phyloP scores from a whole-genome alignment of 1,140 invertebrate genomes.

The Drosophila ironensis region DNA sequence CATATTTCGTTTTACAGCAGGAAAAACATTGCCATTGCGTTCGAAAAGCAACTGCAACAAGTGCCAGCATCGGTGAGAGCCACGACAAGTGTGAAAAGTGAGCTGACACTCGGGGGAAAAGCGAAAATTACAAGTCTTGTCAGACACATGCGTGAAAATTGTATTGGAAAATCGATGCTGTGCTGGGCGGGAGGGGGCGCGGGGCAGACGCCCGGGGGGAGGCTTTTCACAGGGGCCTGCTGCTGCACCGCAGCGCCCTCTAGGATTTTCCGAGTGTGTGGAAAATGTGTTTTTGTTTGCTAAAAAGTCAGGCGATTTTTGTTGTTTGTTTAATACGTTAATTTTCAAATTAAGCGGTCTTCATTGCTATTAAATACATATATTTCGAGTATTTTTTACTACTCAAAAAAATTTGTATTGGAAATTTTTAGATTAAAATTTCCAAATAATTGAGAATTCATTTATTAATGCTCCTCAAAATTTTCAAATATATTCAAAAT shows the following conservation, averaged over 20 bases:
- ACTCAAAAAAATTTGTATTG: no score
- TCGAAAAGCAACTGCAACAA: constrained; percentile 9
- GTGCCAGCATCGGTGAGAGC: neutral
- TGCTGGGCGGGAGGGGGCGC: constrained; percentile 37
- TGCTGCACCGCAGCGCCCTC: constrained; percentile 56
- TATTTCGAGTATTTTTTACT: no score
- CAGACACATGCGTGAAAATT: constrained; percentile 55
- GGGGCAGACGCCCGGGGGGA: no score
- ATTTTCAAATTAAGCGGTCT: no score
- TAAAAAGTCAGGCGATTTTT: constrained; percentile 20
- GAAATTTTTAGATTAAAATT: no score
- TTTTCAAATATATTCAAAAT: no score
- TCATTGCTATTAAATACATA: no score
- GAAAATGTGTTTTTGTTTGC: constrained; percentile 73
- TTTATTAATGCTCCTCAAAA: no score
- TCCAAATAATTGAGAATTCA: no score
- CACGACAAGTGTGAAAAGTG: neutral
- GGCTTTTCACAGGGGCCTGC: constrained; percentile 64
- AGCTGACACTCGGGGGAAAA: neutral
- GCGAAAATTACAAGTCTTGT: no score
- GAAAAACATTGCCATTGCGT: constrained; percentile 14
- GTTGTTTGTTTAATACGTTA: neutral
- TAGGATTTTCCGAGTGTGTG: constrained; percentile 37
- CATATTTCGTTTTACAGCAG: constrained; percentile 51
- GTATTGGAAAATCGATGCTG: constrained; percentile 67